Evolutionary conservation across 2,797 vertebrate genomes (phyloP), one percentile per base, ranked within the genome.

Genomic region (Lacerta agilis): DNA sequence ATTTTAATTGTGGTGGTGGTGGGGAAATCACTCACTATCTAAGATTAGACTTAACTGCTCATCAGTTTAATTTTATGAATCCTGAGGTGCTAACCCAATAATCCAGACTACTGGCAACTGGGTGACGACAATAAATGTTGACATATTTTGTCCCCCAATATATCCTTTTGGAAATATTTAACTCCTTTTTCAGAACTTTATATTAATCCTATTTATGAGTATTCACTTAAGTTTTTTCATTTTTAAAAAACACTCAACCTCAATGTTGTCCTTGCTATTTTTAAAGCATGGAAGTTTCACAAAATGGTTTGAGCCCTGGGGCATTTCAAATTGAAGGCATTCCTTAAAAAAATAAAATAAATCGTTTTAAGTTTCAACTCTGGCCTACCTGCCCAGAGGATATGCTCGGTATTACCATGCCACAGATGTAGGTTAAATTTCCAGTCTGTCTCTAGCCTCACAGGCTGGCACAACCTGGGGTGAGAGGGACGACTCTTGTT

Each of bases 351-450:
- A 33, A 33, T 1, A 45, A 38, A 88, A 81, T 64, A 76, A 82
- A 78, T 93, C 85, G 91, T 87, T 94, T 95, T 93, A 93, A 94
- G 93, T 94, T 95, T 94, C 91, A 94, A 77, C 92, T 95, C 69
- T 72, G 81, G 86, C 89, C 88, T 92, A 88, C 82, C 89, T 87
- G 93, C 95, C 92, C 92, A 91, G 92, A 95, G 92, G 91, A 93
- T 94, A 93, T 87, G 87, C 82, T 94, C 82, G 90, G 71, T 83
- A 95, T 95, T 94, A 93, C 89, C 86, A 90, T 92, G 90, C 85
- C 88, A 92, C n/a, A 93, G 80, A 94, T 94, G 82, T 93, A 90
- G 91, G 91, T 91, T 91, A 88, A 71, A 93, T 94, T 93, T 95
- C 87, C 83, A 93, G 90, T 58, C 79, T 92, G 69, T 87, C 88